Percentiles rank a stretch among this genome's conserved stretches.
These are phyloP conservation scores for Dromococcyx pavoninus DNA, from an alignment of 2,797 vertebrate species.

Conservation along the genomic window DNA sequence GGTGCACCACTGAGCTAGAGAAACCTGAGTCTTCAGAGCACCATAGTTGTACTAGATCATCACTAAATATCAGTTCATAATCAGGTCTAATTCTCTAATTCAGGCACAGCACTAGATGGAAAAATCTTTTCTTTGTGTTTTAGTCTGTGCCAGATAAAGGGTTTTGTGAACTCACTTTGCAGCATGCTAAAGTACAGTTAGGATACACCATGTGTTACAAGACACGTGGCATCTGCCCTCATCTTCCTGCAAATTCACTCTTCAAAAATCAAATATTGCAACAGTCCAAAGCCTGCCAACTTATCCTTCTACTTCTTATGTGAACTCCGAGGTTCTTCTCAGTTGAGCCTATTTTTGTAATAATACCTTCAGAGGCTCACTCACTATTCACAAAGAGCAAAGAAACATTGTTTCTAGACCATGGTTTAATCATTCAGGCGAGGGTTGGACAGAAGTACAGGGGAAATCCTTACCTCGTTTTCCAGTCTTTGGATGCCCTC, in stretches of 20 bases:
- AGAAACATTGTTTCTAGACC: not conserved
- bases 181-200: rapidly evolving
- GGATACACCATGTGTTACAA: not conserved
- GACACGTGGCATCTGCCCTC: rapidly evolving
- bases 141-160: not conserved
- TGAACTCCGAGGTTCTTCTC: not conserved
- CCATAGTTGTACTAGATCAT: not conserved
- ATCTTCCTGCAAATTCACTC: not conserved
- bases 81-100: not conserved
- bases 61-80: not conserved
- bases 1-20: not conserved
- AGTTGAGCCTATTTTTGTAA: not conserved
- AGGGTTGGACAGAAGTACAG: not conserved
- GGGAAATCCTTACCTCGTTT: not conserved
- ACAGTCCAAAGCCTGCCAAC: not conserved
- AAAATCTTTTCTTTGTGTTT: not conserved
- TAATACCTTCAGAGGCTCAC: not conserved
- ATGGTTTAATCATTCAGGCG: not conserved
- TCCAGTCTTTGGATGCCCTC: not conserved
- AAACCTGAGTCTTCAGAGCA: not conserved
- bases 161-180: not conserved
- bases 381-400: not conserved
- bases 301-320: not conserved
- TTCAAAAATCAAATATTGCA: not conserved
- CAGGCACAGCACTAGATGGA: rapidly evolving